These are phyloP conservation scores for Emydura subglobosa DNA, from an alignment of 2,113 vertebrate species.

Conservation along the genomic window DNA sequence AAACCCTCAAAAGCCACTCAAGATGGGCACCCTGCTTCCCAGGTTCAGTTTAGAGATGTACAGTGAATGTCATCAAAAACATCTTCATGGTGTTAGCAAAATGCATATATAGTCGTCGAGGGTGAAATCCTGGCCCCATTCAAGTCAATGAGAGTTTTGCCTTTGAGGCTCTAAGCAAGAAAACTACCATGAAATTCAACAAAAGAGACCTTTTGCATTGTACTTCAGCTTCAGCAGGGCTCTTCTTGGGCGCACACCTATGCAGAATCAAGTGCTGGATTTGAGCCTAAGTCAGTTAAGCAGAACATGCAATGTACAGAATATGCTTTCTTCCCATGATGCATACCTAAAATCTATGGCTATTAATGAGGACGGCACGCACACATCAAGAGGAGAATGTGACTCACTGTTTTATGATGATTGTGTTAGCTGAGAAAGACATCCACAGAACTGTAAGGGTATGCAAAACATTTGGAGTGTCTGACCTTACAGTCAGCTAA, in stretches of 20 bases:
- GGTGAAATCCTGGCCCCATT: neutral
- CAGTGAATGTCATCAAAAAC: fast-evolving
- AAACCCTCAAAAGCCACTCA: neutral
- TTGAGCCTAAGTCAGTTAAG: neutral
- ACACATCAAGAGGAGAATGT: neutral
- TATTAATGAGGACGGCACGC: neutral
- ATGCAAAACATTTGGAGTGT: neutral
- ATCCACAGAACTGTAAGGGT: neutral
- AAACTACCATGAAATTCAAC: neutral
- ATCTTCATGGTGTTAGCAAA: neutral
- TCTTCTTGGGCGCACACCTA: neutral
- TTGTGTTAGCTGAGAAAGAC: neutral
- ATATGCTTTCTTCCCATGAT: neutral
- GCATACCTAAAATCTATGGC: neutral
- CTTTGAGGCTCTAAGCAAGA: neutral
- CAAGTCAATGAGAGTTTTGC: neutral
- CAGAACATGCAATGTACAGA: too few relatives aligned
- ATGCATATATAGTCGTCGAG: neutral
- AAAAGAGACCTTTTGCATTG: neutral
- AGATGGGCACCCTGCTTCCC: neutral
- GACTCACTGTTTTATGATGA: neutral
- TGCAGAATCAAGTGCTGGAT: too few relatives aligned
- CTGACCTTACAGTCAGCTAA: neutral
- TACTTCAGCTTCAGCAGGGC: neutral
- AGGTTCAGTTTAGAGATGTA: neutral